These are phyloP conservation scores for Micrasema minimum DNA, from an alignment of 1,140 invertebrate species.

Conservation along the genomic window DNA sequence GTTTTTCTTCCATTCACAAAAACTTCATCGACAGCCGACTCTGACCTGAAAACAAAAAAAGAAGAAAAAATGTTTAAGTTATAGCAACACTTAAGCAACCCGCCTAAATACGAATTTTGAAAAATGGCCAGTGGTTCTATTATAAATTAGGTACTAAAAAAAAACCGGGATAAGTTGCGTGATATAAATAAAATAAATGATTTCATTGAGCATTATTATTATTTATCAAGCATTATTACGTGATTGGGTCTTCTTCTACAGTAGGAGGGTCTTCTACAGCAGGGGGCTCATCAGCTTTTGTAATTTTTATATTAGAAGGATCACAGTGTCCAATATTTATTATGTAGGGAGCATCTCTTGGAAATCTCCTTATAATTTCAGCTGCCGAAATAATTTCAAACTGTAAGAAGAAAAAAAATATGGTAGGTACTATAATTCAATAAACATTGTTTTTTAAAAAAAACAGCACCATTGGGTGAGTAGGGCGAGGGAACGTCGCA, in stretches of 20 bases:
- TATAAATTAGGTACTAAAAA: too few relatives aligned
- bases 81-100: neutral
- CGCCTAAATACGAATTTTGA: neutral
- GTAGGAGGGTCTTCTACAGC: neutral
- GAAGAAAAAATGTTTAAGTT: neutral
- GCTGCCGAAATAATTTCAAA: neutral
- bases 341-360: conserved; percentile 19
- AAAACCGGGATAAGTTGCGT: too few relatives aligned
- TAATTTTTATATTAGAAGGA: conserved; percentile 29
- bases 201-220: neutral
- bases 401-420: too few relatives aligned
- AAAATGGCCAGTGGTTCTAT: too few relatives aligned
- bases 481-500: too few relatives aligned
- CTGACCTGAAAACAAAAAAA: neutral
- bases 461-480: too few relatives aligned
- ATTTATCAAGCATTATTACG: neutral
- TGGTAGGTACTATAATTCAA: too few relatives aligned
- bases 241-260: neutral
- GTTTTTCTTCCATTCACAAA: neutral
- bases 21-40: neutral
- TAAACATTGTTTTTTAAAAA: too few relatives aligned
- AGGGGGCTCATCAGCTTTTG: neutral
- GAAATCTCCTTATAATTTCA: neutral
- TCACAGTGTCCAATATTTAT: conserved; percentile 29
- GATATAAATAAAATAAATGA: too few relatives aligned